Evolutionary conservation across 2,888 invertebrate species (phyloP).

Genomic region (Bellardia pandia): DNA sequence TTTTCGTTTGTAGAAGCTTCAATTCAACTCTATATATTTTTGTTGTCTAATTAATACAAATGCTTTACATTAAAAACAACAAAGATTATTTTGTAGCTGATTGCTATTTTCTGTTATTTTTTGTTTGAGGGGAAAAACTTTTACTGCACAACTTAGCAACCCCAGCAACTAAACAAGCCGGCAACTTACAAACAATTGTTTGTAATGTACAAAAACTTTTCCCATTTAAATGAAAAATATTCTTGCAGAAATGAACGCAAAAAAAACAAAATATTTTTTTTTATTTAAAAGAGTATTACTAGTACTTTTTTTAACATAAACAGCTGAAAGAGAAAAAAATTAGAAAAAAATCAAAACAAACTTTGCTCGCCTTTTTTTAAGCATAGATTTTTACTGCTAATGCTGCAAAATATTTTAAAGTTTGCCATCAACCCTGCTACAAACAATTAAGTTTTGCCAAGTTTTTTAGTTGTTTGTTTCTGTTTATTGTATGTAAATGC

Average conservation of each 20-base stretch:
- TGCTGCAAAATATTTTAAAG: conserved; percentile 48
- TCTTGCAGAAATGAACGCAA: conserved; percentile 40
- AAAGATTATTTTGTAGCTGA: conserved; percentile 71
- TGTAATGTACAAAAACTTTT: conserved; percentile 73
- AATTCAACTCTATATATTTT: conserved; percentile 57
- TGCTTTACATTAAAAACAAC: conserved; percentile 73
- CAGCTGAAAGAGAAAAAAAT: conserved; percentile 41
- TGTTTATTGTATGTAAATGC: conserved; percentile 31
- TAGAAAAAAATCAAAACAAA: conserved; percentile 28
- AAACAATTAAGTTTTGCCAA: conserved; percentile 60
- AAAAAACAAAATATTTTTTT: conserved; percentile 11
- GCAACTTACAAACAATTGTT: conserved; percentile 71
- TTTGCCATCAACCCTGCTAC: conserved; percentile 52
- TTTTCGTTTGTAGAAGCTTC: background rate
- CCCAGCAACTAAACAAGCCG: conserved; percentile 31
- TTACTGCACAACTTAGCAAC: conserved; percentile 39
- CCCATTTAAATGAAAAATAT: conserved; percentile 73
- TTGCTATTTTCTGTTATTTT: conserved; percentile 56
- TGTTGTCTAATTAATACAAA: conserved; percentile 76
- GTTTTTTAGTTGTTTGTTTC: conserved; percentile 13
- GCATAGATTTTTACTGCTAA: conserved; percentile 38
- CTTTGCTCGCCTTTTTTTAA: conserved; percentile 41
- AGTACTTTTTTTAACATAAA: conserved; percentile 37
- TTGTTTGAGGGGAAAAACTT: conserved; percentile 37
- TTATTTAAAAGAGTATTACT: conserved; percentile 42